Conservation (phyloP, 2,888 invertebrate species). For the Strigamia crassipes region DNA sequence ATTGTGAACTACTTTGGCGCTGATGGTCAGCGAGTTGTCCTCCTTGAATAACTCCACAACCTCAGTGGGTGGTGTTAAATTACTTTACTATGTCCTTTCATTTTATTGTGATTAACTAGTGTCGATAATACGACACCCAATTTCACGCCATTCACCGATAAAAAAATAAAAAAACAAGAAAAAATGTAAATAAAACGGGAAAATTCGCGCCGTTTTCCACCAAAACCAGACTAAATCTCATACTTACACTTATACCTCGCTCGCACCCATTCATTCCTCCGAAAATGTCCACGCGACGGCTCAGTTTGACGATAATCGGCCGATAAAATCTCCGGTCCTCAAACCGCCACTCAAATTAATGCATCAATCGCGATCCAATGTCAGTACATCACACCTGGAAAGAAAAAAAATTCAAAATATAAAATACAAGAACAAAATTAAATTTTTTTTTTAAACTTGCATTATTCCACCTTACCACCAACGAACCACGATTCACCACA, state of each 20-base stretch:
- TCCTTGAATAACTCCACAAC: neutral
- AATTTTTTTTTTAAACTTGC: neutral
- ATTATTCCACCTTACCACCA: neutral
- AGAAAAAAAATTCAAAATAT: neutral
- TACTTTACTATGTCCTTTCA: neutral
- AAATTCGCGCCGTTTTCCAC: neutral
- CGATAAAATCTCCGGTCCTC: neutral
- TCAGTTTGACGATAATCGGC: neutral
- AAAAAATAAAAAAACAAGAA: neutral
- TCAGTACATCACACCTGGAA: conserved; percentile 1
- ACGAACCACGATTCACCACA: neutral
- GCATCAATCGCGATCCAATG: neutral
- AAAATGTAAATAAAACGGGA: neutral
- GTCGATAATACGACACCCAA: neutral
- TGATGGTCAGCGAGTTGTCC: neutral
- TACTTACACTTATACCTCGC: neutral
- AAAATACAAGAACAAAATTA: neutral
- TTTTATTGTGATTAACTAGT: neutral
- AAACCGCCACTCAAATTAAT: neutral
- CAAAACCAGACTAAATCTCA: too few relatives aligned
- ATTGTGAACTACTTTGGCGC: neutral
- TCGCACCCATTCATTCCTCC: neutral
- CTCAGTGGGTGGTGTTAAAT: neutral
- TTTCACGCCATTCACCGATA: neutral
- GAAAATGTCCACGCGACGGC: neutral